Percentiles rank a stretch among this genome's conserved stretches.
Conservation (phyloP, 2,888 invertebrate genomes). For the Tethea ocularis region DNA sequence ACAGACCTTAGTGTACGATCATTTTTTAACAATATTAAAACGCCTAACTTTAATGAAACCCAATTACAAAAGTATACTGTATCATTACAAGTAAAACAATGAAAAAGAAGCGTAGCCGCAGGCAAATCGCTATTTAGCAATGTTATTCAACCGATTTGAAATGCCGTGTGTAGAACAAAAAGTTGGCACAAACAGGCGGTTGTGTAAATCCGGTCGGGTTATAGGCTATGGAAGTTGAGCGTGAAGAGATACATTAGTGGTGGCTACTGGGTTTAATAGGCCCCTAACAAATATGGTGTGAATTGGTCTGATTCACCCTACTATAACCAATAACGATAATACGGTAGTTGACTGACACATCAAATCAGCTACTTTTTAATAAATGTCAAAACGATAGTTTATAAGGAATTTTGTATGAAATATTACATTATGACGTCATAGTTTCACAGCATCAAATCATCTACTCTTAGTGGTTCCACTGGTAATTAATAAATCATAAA, state of each 20-base stretch:
- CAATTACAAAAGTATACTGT: conserved; percentile 4
- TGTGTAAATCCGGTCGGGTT: conserved; percentile 44
- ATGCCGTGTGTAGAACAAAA: conserved; percentile 25
- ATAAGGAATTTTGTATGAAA: too few species aligned
- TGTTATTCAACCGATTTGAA: conserved; percentile 44
- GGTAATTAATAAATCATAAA: too few species aligned
- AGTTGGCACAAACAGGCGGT: conserved; percentile 22
- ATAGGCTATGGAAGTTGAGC: conserved; percentile 30
- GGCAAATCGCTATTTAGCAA: conserved; percentile 44
- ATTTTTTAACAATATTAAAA: not conserved
- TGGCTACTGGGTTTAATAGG: conserved; percentile 67
- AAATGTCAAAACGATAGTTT: too few species aligned
- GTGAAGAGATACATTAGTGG: conserved; percentile 58
- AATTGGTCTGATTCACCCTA: conserved; percentile 43
- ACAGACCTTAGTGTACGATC: not conserved
- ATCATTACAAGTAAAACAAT: conserved; percentile 6
- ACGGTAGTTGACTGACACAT: too few species aligned
- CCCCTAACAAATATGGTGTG: conserved; percentile 68
- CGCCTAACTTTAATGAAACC: too few species aligned
- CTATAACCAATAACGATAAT: too few species aligned
- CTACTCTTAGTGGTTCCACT: too few species aligned
- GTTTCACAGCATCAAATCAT: too few species aligned
- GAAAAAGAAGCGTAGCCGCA: conserved; percentile 30
- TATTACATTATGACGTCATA: too few species aligned
- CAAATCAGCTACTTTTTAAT: too few species aligned